Evolutionary conservation across 1,140 invertebrate genomes (phyloP).

Genomic region (Gonioctena quinquepunctata): DNA sequence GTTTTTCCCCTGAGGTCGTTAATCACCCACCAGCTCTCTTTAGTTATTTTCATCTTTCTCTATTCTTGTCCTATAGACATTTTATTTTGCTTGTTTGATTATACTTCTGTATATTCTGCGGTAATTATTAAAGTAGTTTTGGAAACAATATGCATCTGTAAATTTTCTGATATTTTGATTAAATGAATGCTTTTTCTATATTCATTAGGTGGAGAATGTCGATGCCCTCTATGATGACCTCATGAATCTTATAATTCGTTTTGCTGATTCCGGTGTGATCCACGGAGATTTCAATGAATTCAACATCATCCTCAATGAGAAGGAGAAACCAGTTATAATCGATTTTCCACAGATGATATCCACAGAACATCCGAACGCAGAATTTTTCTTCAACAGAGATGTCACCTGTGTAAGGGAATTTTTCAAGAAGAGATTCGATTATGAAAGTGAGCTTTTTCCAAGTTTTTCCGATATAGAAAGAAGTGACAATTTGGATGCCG

Average conservation of each 20-base stretch:
- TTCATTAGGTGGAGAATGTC: constrained; percentile 63
- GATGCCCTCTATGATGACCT: constrained; percentile 89
- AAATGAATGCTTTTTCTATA: too few relatives aligned
- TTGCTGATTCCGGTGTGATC: constrained; percentile 94
- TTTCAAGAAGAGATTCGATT: constrained; percentile 89
- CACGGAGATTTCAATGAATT: constrained; percentile 99
- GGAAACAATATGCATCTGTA: too few relatives aligned
- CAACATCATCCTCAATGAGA: constrained; percentile 88
- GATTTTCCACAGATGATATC: constrained; percentile 99
- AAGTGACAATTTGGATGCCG: constrained; percentile 83
- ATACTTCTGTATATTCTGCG: too few relatives aligned
- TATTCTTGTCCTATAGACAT: too few relatives aligned
- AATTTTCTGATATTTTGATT: too few relatives aligned
- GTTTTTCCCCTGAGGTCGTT: too few relatives aligned
- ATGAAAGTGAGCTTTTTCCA: constrained; percentile 88
- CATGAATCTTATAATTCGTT: constrained; percentile 90
- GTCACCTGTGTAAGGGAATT: constrained; percentile 91
- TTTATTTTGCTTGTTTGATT: too few relatives aligned
- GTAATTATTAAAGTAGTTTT: too few relatives aligned
- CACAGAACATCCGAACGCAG: constrained; percentile 88
- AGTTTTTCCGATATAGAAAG: constrained; percentile 84
- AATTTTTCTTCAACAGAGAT: constrained; percentile 92
- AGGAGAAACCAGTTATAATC: constrained; percentile 85
- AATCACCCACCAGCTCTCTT: too few relatives aligned
- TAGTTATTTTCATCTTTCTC: too few relatives aligned